These are phyloP conservation scores for Micropterix aruncella DNA, from an alignment of 2,888 invertebrate species.

Conservation along the genomic window DNA sequence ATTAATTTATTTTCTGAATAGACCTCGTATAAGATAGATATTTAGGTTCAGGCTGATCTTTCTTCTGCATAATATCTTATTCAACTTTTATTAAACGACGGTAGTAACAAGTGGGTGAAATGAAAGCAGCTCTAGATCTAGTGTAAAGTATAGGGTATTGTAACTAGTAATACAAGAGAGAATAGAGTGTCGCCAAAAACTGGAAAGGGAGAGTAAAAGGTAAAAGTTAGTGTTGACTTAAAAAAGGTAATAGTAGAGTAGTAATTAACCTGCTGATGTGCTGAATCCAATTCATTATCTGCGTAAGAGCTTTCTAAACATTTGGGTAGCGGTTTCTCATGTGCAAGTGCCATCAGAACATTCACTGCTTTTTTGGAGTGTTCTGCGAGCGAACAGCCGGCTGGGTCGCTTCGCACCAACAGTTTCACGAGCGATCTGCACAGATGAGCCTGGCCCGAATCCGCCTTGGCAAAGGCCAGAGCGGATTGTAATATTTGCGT, in stretches of 20 bases:
- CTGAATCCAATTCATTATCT: background rate
- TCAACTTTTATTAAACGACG: too few relatives aligned
- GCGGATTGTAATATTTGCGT: conserved; percentile 12
- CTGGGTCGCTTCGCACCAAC: conserved; percentile 5
- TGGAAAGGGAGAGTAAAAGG: too few relatives aligned
- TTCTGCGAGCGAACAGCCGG: conserved; percentile 5
- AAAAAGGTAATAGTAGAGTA: background rate
- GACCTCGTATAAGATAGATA: too few relatives aligned
- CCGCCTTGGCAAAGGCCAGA: conserved; percentile 7
- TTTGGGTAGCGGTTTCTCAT: conserved; percentile 6
- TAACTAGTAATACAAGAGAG: too few relatives aligned
- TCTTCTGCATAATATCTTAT: too few relatives aligned
- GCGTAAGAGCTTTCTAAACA: background rate
- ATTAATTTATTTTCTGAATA: too few relatives aligned
- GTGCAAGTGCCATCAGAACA: conserved; percentile 11
- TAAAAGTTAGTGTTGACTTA: too few relatives aligned
- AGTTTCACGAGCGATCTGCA: conserved; percentile 9
- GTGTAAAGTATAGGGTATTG: too few relatives aligned
- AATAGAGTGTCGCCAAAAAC: too few relatives aligned
- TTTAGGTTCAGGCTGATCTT: too few relatives aligned
- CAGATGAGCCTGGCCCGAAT: background rate
- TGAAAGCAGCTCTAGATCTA: too few relatives aligned
- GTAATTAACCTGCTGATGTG: background rate
- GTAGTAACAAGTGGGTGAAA: too few relatives aligned
- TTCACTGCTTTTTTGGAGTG: conserved; percentile 8